Base-by-base conservation (phyloP, 2,888 invertebrate species). In the Pseudeuparius sepicola region DNA sequence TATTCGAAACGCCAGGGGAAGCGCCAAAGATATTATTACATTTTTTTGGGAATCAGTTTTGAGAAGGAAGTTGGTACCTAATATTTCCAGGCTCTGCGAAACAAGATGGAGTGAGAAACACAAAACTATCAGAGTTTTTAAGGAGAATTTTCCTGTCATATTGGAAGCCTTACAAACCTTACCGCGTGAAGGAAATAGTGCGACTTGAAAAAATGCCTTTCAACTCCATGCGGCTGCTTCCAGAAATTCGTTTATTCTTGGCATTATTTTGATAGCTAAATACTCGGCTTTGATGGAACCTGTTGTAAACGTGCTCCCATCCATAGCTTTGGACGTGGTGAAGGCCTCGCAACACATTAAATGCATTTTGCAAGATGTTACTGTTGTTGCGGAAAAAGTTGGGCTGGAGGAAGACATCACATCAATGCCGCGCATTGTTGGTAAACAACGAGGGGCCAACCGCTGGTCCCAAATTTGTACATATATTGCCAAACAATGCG, bases 21-120 rank as follows among this genome's bases (percentile, higher is more conserved):
- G 24, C 10, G 25, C 17, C 11, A 36, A 36, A 15, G 29, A 41
- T 24, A 32, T 32, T 10, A 36, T 39, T 30, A 39, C 27, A 20
- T 47, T 49, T 45, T 50, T 52, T 37, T 37, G 44, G 24, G 40
- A 44, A 47, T 47, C 50, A 35, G 38, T 46, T 49, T 43, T 48
- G 34, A 43, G 49, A 37, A 47, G 44, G 30, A 48, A 48, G 30
- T 48, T 44, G 35, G 39, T 46, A 42, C 46, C 44, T 39, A 50
- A 53, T 43, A 47, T 54, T 42, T 35, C 46, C 24, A 36, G 17
- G 25, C 37, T 51, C 18, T 51, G 48, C 38, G 49, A 51, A 35
- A 51, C 44, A 40, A 42, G 48, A 32, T 47, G 46, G 47, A 41
- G 39, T 14, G 38, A 43, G 37, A 50, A 50, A 45, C 38, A 47